Percentiles rank a stretch among this genome's conserved stretches.
Evolutionary conservation across 2,113 vertebrate genomes (phyloP).

Genomic region (Chlorocebus sabaeus): DNA sequence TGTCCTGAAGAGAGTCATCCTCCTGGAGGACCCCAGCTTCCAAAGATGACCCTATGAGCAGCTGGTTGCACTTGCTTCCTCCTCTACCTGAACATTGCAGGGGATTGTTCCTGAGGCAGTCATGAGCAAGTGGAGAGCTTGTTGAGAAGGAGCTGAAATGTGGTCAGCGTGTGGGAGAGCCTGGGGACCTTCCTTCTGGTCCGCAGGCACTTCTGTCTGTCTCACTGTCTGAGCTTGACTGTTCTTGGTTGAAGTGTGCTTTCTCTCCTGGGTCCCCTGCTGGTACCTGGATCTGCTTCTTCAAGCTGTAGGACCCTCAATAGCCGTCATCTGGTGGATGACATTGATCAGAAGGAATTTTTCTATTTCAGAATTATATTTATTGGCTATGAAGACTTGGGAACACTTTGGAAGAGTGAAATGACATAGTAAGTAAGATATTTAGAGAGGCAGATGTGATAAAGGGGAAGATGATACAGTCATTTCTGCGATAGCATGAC

Average conservation of each 20-base stretch:
- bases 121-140: fast-evolving
- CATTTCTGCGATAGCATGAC: neutral
- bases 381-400: neutral
- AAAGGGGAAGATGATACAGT: neutral
- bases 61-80: neutral
- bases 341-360: neutral
- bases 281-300: neutral
- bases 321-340: neutral
- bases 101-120: neutral
- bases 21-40: neutral
- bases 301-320: neutral
- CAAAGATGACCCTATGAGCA: neutral
- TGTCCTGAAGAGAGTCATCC: neutral
- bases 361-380: neutral
- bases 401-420: neutral
- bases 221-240: neutral
- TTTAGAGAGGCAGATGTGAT: neutral
- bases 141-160: neutral
- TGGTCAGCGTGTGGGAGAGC: neutral
- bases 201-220: neutral
- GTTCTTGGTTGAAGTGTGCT: neutral
- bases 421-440: neutral
- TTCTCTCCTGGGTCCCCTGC: neutral
- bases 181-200: too few species aligned
- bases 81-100: fast-evolving